These are phyloP conservation scores for Seladonia tumulorum DNA, from an alignment of 2,888 invertebrate genomes.

Conservation along the genomic window DNA sequence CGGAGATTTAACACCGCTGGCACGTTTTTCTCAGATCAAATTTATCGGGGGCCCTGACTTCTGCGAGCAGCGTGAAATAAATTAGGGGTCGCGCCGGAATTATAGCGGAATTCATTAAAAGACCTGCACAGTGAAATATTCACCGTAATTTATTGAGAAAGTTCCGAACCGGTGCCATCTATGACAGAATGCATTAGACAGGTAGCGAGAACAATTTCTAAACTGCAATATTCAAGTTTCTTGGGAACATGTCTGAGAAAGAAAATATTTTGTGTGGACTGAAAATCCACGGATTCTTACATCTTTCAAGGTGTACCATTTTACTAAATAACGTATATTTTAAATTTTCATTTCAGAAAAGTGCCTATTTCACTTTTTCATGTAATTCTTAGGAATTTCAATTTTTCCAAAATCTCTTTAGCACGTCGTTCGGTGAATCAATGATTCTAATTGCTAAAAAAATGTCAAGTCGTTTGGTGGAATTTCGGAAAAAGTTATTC, in stretches of 20 bases:
- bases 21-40: background rate
- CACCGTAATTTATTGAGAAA: background rate
- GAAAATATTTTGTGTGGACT: background rate
- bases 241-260: background rate
- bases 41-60: background rate
- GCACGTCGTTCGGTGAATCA: no score
- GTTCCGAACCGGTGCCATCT: background rate
- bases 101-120: conserved; percentile 4
- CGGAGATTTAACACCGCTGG: background rate
- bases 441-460: no score
- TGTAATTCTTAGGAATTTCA: no score
- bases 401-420: no score
- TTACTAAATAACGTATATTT: no score
- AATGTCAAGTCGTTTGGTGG: no score
- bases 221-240: background rate
- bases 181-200: background rate
- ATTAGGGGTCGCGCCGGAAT: background rate
- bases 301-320: no score
- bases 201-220: background rate
- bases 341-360: no score
- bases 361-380: no score
- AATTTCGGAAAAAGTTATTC: no score
- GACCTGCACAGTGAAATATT: background rate
- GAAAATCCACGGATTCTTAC: no score
- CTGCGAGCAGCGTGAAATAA: background rate